Conservation (phyloP, 2,888 invertebrate species). For the Xanthorhoe designata region DNA sequence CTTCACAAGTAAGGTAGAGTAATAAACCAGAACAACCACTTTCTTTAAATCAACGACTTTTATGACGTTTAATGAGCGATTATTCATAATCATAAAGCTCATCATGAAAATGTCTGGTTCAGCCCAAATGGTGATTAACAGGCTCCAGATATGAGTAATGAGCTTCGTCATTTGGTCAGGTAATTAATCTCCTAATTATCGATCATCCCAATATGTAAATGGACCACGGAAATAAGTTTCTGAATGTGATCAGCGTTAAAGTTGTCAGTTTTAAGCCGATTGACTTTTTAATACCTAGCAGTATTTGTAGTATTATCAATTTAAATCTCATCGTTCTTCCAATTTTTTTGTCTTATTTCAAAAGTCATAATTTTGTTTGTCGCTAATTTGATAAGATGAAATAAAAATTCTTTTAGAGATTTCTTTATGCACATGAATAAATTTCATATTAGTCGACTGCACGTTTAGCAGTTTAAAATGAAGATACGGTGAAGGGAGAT, state of each 20-base stretch:
- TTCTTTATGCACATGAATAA: neutral
- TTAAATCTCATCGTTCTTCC: too few relatives aligned
- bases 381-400: neutral
- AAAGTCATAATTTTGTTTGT: too few relatives aligned
- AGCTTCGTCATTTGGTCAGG: conserved; percentile 29
- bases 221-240: conserved; percentile 29
- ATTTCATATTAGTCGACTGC: conserved; percentile 1
- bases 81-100: conserved; percentile 27
- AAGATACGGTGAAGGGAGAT: conserved; percentile 30
- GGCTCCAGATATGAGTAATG: conserved; percentile 34
- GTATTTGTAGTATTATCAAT: neutral
- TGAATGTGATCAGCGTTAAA: conserved; percentile 5
- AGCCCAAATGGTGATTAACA: conserved; percentile 35
- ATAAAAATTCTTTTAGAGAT: neutral
- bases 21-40: neutral
- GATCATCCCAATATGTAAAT: conserved; percentile 34
- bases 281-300: neutral
- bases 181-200: conserved; percentile 40
- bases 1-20: neutral
- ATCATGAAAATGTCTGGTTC: conserved; percentile 28
- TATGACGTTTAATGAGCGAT: conserved; percentile 28
- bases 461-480: conserved; percentile 18
- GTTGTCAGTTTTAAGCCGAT: neutral
- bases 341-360: too few relatives aligned
- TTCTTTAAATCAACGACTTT: conserved; percentile 14